Percentiles rank a stretch among this genome's conserved stretches.
These are phyloP conservation scores for Micrasema minimum DNA, from an alignment of 1,140 invertebrate genomes.

Conservation along the genomic window DNA sequence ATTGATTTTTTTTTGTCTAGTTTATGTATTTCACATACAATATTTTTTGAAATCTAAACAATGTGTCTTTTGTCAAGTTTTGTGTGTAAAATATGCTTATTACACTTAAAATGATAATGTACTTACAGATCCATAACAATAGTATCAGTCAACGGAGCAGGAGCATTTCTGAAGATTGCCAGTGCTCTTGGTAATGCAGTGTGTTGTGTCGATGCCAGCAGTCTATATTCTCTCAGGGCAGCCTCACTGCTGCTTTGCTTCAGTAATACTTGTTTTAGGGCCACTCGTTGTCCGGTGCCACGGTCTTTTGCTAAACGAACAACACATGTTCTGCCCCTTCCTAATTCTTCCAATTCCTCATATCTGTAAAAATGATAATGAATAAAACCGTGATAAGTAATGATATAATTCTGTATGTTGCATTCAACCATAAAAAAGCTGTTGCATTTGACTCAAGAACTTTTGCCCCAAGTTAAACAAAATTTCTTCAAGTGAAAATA, in stretches of 20 bases:
- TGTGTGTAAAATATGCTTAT: too few relatives aligned
- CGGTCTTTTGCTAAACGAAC: slow-evolving; percentile 74
- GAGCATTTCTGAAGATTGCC: slow-evolving; percentile 80
- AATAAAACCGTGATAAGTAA: too few relatives aligned
- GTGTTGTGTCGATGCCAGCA: slow-evolving; percentile 77
- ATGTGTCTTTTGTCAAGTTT: too few relatives aligned
- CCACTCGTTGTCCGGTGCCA: slow-evolving; percentile 79
- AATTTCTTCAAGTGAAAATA: too few relatives aligned
- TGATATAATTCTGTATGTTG: too few relatives aligned
- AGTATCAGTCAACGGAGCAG: slow-evolving; percentile 74
- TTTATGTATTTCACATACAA: too few relatives aligned
- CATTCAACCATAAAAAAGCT: too few relatives aligned
- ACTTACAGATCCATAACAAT: slow-evolving; percentile 82
- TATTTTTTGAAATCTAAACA: too few relatives aligned
- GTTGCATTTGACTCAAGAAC: too few relatives aligned
- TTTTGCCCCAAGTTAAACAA: too few relatives aligned
- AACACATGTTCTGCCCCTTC: slow-evolving; percentile 74
- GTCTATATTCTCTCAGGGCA: slow-evolving; percentile 72
- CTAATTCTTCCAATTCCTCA: slow-evolving; percentile 75
- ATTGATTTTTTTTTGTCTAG: too few relatives aligned
- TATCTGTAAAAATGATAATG: slow-evolving; percentile 62
- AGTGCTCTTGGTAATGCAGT: slow-evolving; percentile 75
- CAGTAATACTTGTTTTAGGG: slow-evolving; percentile 78
- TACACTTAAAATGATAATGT: too few relatives aligned
- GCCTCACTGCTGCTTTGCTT: slow-evolving; percentile 69